Percentiles rank a stretch among this genome's conserved stretches.
phyloP scores from a whole-genome alignment of 2,888 invertebrate species.

The Pocota personata region DNA sequence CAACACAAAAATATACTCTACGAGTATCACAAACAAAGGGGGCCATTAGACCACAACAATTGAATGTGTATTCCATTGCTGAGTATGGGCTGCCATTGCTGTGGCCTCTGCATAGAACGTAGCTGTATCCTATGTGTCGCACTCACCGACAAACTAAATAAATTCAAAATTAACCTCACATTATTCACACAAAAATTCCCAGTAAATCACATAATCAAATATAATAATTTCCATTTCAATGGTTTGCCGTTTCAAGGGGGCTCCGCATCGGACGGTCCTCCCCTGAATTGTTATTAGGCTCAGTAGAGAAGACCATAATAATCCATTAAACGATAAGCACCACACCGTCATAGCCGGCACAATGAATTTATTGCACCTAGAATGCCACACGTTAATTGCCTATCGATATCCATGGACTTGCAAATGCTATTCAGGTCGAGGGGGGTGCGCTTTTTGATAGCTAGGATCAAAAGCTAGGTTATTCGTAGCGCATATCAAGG shows the following conservation, averaged over 20 bases:
- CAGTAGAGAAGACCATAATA: conserved; percentile 45
- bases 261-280: background rate
- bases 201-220: conserved; percentile 73
- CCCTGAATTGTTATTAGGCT: conserved; percentile 30
- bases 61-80: conserved; percentile 23
- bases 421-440: background rate
- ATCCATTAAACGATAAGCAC: conserved; percentile 71
- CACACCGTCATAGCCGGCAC: conserved; percentile 24
- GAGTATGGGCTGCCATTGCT: background rate
- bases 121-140: conserved; percentile 48
- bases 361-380: conserved; percentile 65
- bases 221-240: conserved; percentile 68
- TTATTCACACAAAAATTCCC: conserved; percentile 67
- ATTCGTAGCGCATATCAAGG: conserved; percentile 27
- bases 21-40: conserved; percentile 28
- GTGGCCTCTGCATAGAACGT: conserved; percentile 16
- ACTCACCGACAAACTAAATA: conserved; percentile 57
- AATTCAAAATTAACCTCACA: conserved; percentile 69
- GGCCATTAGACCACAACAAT: conserved; percentile 59
- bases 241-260: background rate
- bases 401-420: conserved; percentile 38
- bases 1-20: conserved; percentile 37
- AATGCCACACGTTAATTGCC: conserved; percentile 67
- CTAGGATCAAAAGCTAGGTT: conserved; percentile 43
- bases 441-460: conserved; percentile 1